Evolutionary conservation across 2,888 invertebrate species (phyloP).

Genomic region (Eristalis tenax): DNA sequence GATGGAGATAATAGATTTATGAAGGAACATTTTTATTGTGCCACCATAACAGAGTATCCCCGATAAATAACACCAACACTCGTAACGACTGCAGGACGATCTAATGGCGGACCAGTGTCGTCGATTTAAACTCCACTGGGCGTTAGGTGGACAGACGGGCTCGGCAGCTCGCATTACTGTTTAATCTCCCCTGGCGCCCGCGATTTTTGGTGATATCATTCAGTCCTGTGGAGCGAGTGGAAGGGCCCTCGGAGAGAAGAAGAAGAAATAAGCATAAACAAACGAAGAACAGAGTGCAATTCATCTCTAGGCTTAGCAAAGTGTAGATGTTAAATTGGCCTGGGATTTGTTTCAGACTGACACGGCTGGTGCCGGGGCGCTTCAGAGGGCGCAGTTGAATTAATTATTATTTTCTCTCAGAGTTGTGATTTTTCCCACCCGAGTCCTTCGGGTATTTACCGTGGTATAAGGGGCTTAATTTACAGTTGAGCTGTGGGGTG

Average conservation of each 20-base stretch:
- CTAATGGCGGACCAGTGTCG: constrained; percentile 29
- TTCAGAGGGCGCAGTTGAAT: constrained; percentile 55
- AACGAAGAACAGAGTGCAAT: constrained; percentile 27
- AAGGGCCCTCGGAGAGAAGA: neutral
- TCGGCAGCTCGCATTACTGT: neutral
- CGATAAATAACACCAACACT: constrained; percentile 45
- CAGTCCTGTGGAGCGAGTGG: constrained; percentile 19
- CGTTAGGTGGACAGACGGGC: neutral
- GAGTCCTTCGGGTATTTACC: neutral
- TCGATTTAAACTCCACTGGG: constrained; percentile 50
- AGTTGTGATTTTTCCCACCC: constrained; percentile 2
- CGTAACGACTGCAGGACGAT: neutral
- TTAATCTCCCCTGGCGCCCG: constrained; percentile 20
- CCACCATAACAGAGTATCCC: constrained; percentile 54
- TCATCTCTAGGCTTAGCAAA: constrained; percentile 45
- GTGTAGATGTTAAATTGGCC: constrained; percentile 60
- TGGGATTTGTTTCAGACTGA: constrained; percentile 53
- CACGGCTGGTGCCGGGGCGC: constrained; percentile 50
- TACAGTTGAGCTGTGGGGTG: constrained; percentile 3
- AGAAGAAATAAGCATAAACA: neutral
- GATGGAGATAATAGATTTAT: constrained; percentile 60
- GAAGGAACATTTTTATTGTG: constrained; percentile 57
- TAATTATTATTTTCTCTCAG: constrained; percentile 30
- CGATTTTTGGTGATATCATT: neutral
- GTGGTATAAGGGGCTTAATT: constrained; percentile 12